These are phyloP conservation scores for Anthopleura sola DNA, from an alignment of 64 coral and sea anemone species.

Conservation along the genomic window DNA sequence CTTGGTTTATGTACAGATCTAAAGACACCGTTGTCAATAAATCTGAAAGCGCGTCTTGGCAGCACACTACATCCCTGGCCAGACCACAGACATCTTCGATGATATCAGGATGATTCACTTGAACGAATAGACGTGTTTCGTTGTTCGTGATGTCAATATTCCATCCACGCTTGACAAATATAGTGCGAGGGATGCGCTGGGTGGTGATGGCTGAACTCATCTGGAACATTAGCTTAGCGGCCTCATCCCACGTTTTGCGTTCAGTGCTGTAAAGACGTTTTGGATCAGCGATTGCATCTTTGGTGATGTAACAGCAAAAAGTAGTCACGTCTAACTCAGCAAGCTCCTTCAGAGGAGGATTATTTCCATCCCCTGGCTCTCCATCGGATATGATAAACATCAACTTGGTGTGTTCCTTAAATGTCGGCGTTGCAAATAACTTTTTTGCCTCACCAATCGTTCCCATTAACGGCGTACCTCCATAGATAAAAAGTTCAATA, in stretches of 20 bases:
- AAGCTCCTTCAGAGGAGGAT: neutral
- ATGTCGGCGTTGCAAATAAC: neutral
- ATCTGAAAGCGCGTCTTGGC: conserved; percentile 29
- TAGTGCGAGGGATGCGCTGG: conserved; percentile 24
- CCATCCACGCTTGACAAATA: conserved; percentile 55
- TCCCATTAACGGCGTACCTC: neutral
- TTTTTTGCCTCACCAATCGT: neutral
- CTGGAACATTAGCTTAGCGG: conserved; percentile 32
- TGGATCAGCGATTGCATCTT: neutral
- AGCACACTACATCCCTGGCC: conserved; percentile 20
- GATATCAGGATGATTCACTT: conserved; percentile 60
- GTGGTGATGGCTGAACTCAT: conserved; percentile 42
- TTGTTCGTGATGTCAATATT: conserved; percentile 44
- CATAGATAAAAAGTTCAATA: conserved; percentile 40
- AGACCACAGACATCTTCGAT: conserved; percentile 20
- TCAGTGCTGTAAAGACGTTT: conserved; percentile 13
- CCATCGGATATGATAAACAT: conserved; percentile 52
- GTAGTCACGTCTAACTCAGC: neutral
- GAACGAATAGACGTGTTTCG: conserved; percentile 49
- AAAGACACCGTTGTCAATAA: conserved; percentile 20
- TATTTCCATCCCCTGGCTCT: conserved; percentile 11
- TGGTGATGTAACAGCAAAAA: conserved; percentile 41
- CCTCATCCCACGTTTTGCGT: neutral
- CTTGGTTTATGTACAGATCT: conserved; percentile 52
- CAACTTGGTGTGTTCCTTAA: conserved; percentile 19